These are phyloP conservation scores for Drosophila affinis DNA, from an alignment of 2,888 invertebrate species.

Conservation along the genomic window DNA sequence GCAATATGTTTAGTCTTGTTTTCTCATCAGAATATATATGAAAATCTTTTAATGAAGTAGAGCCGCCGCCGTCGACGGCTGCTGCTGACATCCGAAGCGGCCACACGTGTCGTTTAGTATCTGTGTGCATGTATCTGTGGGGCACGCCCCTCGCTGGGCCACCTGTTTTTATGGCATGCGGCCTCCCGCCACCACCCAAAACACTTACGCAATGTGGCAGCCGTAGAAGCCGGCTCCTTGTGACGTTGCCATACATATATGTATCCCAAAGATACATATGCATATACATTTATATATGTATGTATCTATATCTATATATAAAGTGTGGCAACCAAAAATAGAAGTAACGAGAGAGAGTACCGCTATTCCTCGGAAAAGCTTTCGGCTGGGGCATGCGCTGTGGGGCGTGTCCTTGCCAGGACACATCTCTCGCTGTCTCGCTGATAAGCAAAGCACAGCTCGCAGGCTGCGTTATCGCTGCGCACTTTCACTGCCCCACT, in stretches of 20 bases:
- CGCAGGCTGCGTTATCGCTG: constrained; percentile 41
- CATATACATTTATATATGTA: background rate
- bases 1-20: background rate
- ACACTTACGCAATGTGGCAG: constrained; percentile 44
- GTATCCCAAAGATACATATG: constrained; percentile 11
- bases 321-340: constrained; percentile 31
- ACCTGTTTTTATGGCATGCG: constrained; percentile 49
- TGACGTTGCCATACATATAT: constrained; percentile 27
- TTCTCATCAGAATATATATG: constrained; percentile 7
- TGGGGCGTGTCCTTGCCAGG: constrained; percentile 60
- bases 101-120: constrained; percentile 32
- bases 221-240: constrained; percentile 40
- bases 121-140: constrained; percentile 21
- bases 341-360: constrained; percentile 19
- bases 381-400: constrained; percentile 51
- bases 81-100: constrained; percentile 13
- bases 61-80: constrained; percentile 2
- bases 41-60: constrained; percentile 6
- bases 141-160: constrained; percentile 43
- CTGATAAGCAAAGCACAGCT: constrained; percentile 27
- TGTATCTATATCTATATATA: background rate
- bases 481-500: constrained; percentile 15
- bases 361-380: constrained; percentile 20
- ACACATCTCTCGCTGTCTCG: constrained; percentile 42
- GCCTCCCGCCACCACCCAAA: background rate